Evolutionary conservation across 1,140 invertebrate species (phyloP), one percentile per base, ranked within the genome.

Genomic region (Cataglyphis hispanica): DNA sequence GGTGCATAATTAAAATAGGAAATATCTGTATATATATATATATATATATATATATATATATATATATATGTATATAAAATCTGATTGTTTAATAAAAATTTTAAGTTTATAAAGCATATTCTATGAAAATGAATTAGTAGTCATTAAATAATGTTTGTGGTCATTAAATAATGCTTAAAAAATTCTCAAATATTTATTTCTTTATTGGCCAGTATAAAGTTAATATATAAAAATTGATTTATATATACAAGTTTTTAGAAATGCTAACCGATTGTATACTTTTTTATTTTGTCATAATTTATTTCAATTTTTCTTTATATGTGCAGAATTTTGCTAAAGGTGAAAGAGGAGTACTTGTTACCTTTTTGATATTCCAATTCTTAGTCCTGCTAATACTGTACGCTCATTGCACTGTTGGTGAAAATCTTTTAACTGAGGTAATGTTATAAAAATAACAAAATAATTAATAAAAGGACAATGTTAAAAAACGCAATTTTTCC

Each of bases 401-500:
- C 72, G 90, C 90, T 34, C 78, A 91, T 46, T 93, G 92, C 58
- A 87, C 89, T 7, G 87, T 93, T 3, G 93, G 92, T 10, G 91
- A 94, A 72, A 89, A 70, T 81, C 87, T 94, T 34, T 60, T 93
- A 67, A 91, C 91, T 2, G 93, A 94, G 91, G 93, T 94, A 85
- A 86, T 3, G 2, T 61, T 46, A 22, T n/a, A 43, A 19, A 46
- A 31, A 16, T 75, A 1, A 34, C 50, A 34, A 4, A 43, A 16
- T 31, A 74, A 37, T 56, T 53, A 66, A 31, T 37, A 2, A 58
- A 10, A 72, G n/a, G 6, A 61, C 8, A 22, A 56, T 56, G 4
- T 22, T 8, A 22, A 56, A 56, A 37, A 43, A 43, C 10, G 40
- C 8, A 2, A 43, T 43, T 43, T 43, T 43, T 11, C 40, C 40